phyloP scores from a whole-genome alignment of 2,888 invertebrate species.

The Drosophila kuntzei region DNA sequence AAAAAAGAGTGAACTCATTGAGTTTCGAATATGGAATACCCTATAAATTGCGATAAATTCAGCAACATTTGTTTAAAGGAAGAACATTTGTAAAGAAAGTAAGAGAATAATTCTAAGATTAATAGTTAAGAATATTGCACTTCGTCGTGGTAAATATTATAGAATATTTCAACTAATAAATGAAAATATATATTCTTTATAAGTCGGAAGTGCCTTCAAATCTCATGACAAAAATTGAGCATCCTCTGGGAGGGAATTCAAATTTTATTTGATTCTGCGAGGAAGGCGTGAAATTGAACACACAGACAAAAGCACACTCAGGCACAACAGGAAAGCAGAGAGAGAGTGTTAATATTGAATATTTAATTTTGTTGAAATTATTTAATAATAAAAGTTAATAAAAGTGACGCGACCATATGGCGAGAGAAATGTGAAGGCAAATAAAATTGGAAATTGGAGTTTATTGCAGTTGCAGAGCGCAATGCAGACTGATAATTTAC shows the following conservation, averaged over 20 bases:
- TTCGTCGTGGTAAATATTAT: neutral
- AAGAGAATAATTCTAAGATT: neutral
- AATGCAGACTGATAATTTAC: constrained; percentile 60
- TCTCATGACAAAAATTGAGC: neutral
- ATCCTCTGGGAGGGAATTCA: neutral
- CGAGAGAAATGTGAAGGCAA: constrained; percentile 26
- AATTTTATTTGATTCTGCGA: constrained; percentile 7
- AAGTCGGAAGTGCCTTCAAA: neutral
- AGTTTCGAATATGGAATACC: neutral
- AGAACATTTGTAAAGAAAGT: neutral
- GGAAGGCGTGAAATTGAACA: constrained; percentile 26
- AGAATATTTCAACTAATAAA: neutral
- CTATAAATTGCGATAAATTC: neutral
- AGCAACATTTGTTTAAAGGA: neutral
- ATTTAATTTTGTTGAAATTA: constrained; percentile 49
- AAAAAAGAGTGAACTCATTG: neutral
- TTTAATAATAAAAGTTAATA: constrained; percentile 56
- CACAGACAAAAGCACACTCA: constrained; percentile 10
- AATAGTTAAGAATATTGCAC: neutral
- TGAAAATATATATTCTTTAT: neutral
- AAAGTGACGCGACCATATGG: constrained; percentile 46
- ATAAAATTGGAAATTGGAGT: constrained; percentile 48
- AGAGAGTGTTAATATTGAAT: constrained; percentile 40
- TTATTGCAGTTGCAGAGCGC: constrained; percentile 28
- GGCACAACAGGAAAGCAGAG: neutral